phyloP scores from a whole-genome alignment of 2,113 vertebrate genomes.

The Brienomyrus brachyistius region DNA sequence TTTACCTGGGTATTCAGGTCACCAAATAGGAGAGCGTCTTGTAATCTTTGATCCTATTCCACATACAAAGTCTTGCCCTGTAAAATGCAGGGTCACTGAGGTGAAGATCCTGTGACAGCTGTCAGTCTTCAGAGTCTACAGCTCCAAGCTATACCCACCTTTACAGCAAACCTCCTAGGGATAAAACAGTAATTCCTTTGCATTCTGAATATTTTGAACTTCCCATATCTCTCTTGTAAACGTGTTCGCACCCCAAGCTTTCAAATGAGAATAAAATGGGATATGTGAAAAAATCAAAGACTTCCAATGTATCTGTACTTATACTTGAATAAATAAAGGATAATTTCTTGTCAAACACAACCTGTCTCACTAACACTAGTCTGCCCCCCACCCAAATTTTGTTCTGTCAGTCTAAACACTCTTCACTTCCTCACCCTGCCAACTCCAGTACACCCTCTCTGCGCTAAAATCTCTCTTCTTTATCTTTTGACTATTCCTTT shows the following conservation, averaged over 20 bases:
- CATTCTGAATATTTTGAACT: background rate
- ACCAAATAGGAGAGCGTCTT: conserved; percentile 44
- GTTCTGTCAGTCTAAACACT: background rate
- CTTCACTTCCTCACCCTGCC: background rate
- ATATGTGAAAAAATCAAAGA: background rate
- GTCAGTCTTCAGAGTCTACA: background rate
- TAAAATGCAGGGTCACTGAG: background rate
- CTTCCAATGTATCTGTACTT: background rate
- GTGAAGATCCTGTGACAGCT: background rate
- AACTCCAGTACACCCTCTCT: background rate
- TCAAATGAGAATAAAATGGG: background rate
- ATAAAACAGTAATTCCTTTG: background rate
- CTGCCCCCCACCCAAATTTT: background rate
- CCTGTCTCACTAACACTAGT: background rate
- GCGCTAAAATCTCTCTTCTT: background rate
- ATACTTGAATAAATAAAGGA: background rate
- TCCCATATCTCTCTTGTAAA: background rate
- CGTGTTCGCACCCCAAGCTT: background rate
- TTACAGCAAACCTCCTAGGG: background rate
- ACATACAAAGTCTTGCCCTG: background rate
- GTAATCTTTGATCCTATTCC: conserved; percentile 43
- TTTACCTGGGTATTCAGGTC: conserved; percentile 55
- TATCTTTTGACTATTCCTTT: background rate
- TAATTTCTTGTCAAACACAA: background rate
- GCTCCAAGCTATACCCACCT: background rate